Base-by-base conservation (phyloP, 1,140 invertebrate species). In the Onthophagus taurus region DNA sequence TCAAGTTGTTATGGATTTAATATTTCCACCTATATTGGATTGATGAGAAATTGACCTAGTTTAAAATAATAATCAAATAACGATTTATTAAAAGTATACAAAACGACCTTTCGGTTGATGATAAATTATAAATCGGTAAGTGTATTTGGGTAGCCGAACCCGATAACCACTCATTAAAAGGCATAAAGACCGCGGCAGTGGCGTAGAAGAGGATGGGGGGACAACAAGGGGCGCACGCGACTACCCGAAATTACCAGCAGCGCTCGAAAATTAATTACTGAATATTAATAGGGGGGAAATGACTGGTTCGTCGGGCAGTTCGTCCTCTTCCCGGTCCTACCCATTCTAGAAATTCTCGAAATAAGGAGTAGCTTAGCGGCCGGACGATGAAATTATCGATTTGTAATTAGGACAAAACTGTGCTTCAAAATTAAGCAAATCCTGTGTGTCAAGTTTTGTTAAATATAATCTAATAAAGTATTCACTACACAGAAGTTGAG, bases 321-420 rank as follows among this genome's bases (percentile, higher is more conserved):
- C n/a, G n/a, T n/a, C n/a, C n/a, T n/a, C n/a, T n/a, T n/a, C n/a
- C n/a, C n/a, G n/a, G n/a, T n/a, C n/a, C n/a, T n/a, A n/a, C n/a
- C n/a, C n/a, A n/a, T n/a, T n/a, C n/a, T n/a, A n/a, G n/a, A n/a
- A n/a, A n/a, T n/a, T n/a, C n/a, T n/a, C n/a, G n/a, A n/a, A n/a
- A n/a, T n/a, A n/a, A n/a, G n/a, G n/a, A n/a, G 53, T 55, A 59
- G 55, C 53, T 54, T 58, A 58, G 57, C 58, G 53, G 58, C 55
- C 54, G 58, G 56, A 55, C 55, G 55, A 49, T 59, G 58, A 59
- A 57, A 59, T 50, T 59, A 59, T 59, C 48, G 58, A 59, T 59
- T 59, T 48, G 51, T 56, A 59, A 59, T 59, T 58, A 59, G 50
- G 23, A 33, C 35, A 12, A 21, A 37, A n/a, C n/a, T n/a, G n/a